Base-by-base conservation (phyloP, 2,888 invertebrate species). In the Quadroppia sp. region DNA sequence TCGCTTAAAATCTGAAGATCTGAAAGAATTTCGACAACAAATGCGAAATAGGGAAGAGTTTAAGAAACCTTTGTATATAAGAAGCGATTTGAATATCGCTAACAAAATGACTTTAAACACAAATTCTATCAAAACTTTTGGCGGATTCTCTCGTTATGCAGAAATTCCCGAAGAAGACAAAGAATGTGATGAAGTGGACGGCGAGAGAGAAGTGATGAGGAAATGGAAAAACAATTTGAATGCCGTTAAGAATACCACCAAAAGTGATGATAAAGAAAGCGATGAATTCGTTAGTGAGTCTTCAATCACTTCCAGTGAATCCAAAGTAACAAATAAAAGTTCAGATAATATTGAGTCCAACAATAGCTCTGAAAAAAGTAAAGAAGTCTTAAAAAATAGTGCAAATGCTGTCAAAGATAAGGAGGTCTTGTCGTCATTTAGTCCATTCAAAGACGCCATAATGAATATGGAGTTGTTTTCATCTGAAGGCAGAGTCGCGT, bases 361-460 rank as follows among this genome's bases (percentile, higher is more conserved):
- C 7, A 40, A 56, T 32, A 71, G 71, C 17, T 20, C 20, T 20
- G 74, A 71, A n/a, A 50, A 42, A 56, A n/a, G 7, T 3, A 17
- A n/a, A 15, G 70, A 56, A 30, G 30, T 20, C 17, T 36, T 15
- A 1, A 71, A 40, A 53, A 42, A 23, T 50, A 50, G 45, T 42
- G 23, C 7, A 25, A 56, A 71, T 59, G 23, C 11, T 25, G 28
- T 17, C 13, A 74, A 53, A 40, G 61, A 74, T 40, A 67, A 73
- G 11, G 67, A 67, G 23, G 42, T 73, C 17, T 71, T 74, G 2
- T 76, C 76, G 30, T 76, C 77, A 70, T 76, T 77, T 11, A 78
- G 75, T 64, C 77, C 78, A 15, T 30, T 78, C 9, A 77, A 77
- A 72, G 78, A 78, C 48, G 76, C 77, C 15, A 76, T 76, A 74